These are phyloP conservation scores for Brachyhypopomus occidentalis DNA, from an alignment of 2,113 vertebrate genomes.

Conservation along the genomic window DNA sequence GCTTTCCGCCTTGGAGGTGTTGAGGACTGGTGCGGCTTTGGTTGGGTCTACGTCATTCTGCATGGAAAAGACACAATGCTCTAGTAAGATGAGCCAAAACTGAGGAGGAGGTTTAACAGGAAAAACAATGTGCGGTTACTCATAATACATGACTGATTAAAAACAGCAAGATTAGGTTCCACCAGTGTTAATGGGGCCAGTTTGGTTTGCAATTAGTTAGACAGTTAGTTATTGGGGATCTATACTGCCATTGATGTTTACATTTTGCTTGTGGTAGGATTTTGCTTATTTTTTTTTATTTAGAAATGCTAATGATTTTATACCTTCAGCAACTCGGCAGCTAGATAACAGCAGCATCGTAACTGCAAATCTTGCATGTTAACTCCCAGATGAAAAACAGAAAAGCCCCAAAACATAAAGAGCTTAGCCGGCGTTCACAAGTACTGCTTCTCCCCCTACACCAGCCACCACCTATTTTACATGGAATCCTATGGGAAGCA, in stretches of 20 bases:
- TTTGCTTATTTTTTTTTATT: not conserved
- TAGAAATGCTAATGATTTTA: not conserved
- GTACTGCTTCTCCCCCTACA: too few species aligned
- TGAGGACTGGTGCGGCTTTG: conserved; percentile 75
- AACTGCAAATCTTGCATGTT: not conserved
- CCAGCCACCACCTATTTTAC: too few species aligned
- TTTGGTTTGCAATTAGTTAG: not conserved
- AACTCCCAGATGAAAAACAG: not conserved
- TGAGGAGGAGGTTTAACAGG: not conserved
- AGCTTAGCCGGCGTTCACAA: too few species aligned
- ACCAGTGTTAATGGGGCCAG: not conserved
- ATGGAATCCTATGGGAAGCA: too few species aligned
- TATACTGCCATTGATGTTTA: not conserved
- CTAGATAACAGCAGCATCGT: not conserved
- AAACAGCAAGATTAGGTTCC: not conserved
- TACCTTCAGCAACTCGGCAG: not conserved
- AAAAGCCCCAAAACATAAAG: not conserved
- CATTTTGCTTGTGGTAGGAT: not conserved
- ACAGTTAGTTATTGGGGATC: not conserved
- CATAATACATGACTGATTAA: not conserved
- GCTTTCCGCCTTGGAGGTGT: conserved; percentile 79
- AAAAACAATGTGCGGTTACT: not conserved
- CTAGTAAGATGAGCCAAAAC: not conserved
- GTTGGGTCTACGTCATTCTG: conserved; percentile 60
- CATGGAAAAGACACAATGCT: not conserved